Conservation (phyloP, 2,797 vertebrate species). For the Anas georgica region DNA sequence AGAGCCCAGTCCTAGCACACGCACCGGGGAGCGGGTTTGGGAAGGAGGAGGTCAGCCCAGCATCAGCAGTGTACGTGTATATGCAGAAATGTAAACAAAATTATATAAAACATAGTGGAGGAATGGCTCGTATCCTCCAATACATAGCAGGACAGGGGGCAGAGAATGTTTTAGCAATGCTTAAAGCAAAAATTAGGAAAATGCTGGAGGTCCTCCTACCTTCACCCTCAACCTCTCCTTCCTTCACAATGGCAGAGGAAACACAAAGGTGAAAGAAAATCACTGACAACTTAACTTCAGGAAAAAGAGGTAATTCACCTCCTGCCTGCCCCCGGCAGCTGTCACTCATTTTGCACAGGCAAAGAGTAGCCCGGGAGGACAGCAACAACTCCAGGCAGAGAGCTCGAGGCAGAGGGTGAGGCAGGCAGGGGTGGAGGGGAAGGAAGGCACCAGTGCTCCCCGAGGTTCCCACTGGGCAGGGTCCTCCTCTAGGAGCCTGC, state of each 20-base stretch:
- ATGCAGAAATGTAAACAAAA: background rate
- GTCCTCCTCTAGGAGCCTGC: too few species aligned
- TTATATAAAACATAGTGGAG: background rate
- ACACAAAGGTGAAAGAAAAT: background rate
- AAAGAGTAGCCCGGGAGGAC: too few species aligned
- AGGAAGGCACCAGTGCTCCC: too few species aligned
- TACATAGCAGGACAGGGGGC: fast-evolving
- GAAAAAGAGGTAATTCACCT: too few species aligned
- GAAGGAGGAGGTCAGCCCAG: background rate
- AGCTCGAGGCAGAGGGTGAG: too few species aligned
- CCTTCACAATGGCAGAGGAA: background rate
- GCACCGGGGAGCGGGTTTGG: fast-evolving
- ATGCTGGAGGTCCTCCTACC: background rate
- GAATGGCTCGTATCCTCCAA: background rate
- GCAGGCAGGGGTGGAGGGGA: too few species aligned
- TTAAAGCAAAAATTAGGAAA: background rate
- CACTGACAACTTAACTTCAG: background rate
- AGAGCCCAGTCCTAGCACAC: background rate
- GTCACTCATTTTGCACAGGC: too few species aligned
- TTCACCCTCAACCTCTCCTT: background rate
- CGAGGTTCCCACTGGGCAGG: too few species aligned
- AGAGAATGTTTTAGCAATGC: fast-evolving
- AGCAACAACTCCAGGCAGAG: too few species aligned
- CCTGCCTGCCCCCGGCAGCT: background rate
- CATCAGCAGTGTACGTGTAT: fast-evolving